These are phyloP conservation scores for Copsychus sechellarum DNA, from an alignment of 2,113 vertebrate genomes.

Conservation along the genomic window DNA sequence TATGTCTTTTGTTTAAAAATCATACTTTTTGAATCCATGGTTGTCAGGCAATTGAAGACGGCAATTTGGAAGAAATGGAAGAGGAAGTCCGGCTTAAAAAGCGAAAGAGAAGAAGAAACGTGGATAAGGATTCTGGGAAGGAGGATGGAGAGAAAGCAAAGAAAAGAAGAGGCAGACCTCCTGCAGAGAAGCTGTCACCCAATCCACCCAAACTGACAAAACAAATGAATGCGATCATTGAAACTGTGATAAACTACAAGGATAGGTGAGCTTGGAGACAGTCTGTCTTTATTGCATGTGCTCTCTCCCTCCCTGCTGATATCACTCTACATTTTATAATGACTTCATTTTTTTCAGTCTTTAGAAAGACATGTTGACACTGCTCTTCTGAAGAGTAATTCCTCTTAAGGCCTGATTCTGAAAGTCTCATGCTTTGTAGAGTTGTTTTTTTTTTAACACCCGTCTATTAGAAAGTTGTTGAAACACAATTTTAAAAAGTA, in stretches of 20 bases:
- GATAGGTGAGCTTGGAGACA: constrained; percentile 79
- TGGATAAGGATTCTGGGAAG: constrained; percentile 88
- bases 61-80: constrained; percentile 98
- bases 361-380: background rate
- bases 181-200: constrained; percentile 92
- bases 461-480: background rate
- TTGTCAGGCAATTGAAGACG: constrained; percentile 93
- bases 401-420: background rate
- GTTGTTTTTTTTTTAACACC: background rate
- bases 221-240: constrained; percentile 94
- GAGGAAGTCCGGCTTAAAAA: constrained; percentile 97
- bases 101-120: constrained; percentile 89
- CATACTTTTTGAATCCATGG: background rate
- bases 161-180: constrained; percentile 93
- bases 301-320: background rate
- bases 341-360: background rate
- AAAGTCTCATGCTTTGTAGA: background rate
- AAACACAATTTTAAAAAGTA: background rate
- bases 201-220: constrained; percentile 95
- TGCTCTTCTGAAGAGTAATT: background rate
- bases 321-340: accelerated
- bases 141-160: constrained; percentile 89
- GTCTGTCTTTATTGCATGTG: background rate
- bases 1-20: background rate
- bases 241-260: constrained; percentile 98